Base-by-base conservation (phyloP, 53 echinoderm and acorn worm species). In the Temnopleurus reevesii region DNA sequence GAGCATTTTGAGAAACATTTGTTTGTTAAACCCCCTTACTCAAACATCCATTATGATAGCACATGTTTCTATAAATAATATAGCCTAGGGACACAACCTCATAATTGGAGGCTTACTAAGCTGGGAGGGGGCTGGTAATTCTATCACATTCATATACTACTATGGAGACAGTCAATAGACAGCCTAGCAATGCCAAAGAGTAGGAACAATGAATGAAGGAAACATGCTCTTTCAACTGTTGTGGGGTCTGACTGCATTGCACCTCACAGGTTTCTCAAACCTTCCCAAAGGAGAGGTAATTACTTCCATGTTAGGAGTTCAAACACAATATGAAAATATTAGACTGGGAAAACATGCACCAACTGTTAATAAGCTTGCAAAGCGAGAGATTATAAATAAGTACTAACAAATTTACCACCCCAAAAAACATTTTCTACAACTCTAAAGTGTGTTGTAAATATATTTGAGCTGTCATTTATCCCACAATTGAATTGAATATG, bases 1-100 rank as follows among this genome's bases (percentile, higher is more conserved):
- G n/a, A n/a, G n/a, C n/a, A n/a, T n/a, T n/a, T n/a, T n/a, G n/a
- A n/a, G n/a, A n/a, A n/a, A n/a, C n/a, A n/a, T n/a, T n/a, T n/a
- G n/a, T n/a, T n/a, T n/a, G n/a, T n/a, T 71, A 71, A 23, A 17
- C 3, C 8, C 41, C 38, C 4, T 1, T 19, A 71, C 23, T 71
- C 10, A 71, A 71, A 41, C 71, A 38, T 41, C 71, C 71, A 71
- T 71, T 71, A 71, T n/a, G 21, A 23, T 41, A 71, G 41, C 71
- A 71, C 36, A 27, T 38, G 71, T n/a, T 9, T 21, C 7, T 41
- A 43, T 6, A n/a, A 21, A 41, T 4, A 7, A n/a, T 21, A 71
- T 71, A 19, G 41, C 71, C 33, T 43, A 9, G 9, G 8, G 71
- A n/a, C 41, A 71, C 41, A 10, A 17, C 21, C 21, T 18, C 19